Base-by-base conservation (phyloP, 2,888 invertebrate genomes). In the Imbricaverruca yamaguchii region DNA sequence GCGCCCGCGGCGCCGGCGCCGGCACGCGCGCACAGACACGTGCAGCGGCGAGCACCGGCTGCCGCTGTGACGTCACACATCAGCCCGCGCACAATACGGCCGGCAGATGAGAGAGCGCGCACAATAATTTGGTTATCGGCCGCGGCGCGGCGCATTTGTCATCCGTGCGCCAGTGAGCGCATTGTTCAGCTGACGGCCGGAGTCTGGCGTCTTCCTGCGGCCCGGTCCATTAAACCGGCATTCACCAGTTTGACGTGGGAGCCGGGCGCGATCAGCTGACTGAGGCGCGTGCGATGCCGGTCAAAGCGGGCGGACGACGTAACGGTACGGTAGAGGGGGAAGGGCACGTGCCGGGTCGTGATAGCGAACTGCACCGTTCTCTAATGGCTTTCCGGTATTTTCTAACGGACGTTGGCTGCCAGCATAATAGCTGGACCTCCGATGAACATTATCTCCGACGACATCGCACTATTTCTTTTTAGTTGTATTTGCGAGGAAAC, bases 121-220 rank as follows among this genome's bases (percentile, higher is more conserved):
- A 39, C 39, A 13, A 39, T 39, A 39, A 69, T 69, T 69, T 69
- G 69, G 69, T 69, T 69, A 69, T 69, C 69, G 69, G 69, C 69
- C 39, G 15, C 25, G 25, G 69, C 25, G 25, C 39, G 69, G 69
- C 69, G 69, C 69, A 69, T 69, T 69, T 69, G 69, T 69, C 69
- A 69, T 69, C 69, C 69, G 69, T 69, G 69, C 69, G 39, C 69
- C 69, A 39, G 23, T 69, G 69, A 25, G 69, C 39, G 69, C 23
- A 69, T 69, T 69, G 69, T 69, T 23, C 25, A 15, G 11, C 25
- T 13, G 69, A 13, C 69, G 25, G 15, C 15, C 23, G 12, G 65
- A 67, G 21, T 23, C 65, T 67, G 65, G 69, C 69, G 69, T 69
- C 69, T 69, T 69, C 69, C 69, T 39, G 69, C 69, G 69, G 63